A percentile compares a stretch with the other conserved stretches of the same genome.
phyloP scores from a whole-genome alignment of 2,888 invertebrate genomes.

The Scaptomyza flava region DNA sequence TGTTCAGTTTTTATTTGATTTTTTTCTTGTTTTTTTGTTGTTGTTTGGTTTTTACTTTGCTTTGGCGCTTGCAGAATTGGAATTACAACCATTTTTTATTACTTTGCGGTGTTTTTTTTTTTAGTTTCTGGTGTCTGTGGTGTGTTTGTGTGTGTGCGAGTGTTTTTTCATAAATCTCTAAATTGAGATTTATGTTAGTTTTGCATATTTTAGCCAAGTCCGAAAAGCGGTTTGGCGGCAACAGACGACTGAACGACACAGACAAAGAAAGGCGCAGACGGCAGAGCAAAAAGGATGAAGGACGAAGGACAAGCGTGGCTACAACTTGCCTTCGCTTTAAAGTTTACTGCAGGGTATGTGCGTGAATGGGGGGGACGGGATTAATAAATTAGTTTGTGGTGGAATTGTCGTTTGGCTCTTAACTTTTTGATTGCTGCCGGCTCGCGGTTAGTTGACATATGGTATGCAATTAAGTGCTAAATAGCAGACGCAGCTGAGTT shows the following conservation, averaged over 20 bases:
- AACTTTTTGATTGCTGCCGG: constrained; percentile 76
- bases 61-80: constrained; percentile 64
- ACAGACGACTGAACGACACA: constrained; percentile 30
- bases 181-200: constrained; percentile 80
- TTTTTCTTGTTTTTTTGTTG: constrained; percentile 22
- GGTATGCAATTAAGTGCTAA: constrained; percentile 65
- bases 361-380: constrained; percentile 39
- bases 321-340: constrained; percentile 57
- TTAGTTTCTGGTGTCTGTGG: constrained; percentile 7
- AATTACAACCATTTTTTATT: constrained; percentile 76
- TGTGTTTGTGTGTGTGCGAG: constrained; percentile 17
- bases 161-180: constrained; percentile 78
- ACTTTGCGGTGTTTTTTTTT: constrained; percentile 50
- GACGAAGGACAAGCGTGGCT: constrained; percentile 33
- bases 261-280: constrained; percentile 18
- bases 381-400: constrained; percentile 80
- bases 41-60: background rate
- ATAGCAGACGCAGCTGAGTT: constrained; percentile 18
- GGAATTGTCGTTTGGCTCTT: constrained; percentile 73
- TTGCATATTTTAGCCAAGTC: constrained; percentile 78
- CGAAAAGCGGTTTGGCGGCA: constrained; percentile 66
- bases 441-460: constrained; percentile 69
- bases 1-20: constrained; percentile 26
- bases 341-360: constrained; percentile 43
- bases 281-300: constrained; percentile 8